Percentiles rank a stretch among this genome's conserved stretches.
These are phyloP conservation scores for Dasyornis broadbenti DNA, from an alignment of 2,113 vertebrate species.

Conservation along the genomic window DNA sequence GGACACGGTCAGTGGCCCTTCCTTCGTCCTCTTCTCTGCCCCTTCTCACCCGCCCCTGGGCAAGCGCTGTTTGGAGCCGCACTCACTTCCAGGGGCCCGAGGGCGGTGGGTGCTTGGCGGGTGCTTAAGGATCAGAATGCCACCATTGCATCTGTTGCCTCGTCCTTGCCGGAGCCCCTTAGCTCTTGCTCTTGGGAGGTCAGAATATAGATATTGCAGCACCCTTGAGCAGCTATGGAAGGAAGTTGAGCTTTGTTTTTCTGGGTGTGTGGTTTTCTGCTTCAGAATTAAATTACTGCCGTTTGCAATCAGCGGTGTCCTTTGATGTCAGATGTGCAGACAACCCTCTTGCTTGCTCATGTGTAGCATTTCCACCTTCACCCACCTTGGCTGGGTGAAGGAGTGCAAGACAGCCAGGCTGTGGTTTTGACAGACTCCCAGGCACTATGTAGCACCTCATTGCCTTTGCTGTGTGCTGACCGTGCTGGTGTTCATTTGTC, in stretches of 20 bases:
- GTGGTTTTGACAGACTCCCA: not conserved
- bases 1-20: no score
- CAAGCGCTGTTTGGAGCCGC: no score
- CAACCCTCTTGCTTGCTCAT: not conserved
- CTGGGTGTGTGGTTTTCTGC: no score
- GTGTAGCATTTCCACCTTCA: fast-evolving
- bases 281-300: not conserved
- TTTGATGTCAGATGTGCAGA: fast-evolving
- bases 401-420: not conserved
- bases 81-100: no score
- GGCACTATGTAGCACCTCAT: fast-evolving
- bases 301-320: not conserved
- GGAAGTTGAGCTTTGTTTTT: no score
- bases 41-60: no score
- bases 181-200: not conserved
- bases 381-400: fast-evolving
- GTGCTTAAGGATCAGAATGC: no score
- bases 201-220: no score
- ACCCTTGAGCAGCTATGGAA: no score
- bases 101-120: no score
- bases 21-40: no score
- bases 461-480: not conserved
- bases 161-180: not conserved
- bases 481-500: fast-evolving
- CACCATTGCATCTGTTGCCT: no score